phyloP scores from a whole-genome alignment of 1,140 invertebrate genomes.

The Habropoda laboriosa region DNA sequence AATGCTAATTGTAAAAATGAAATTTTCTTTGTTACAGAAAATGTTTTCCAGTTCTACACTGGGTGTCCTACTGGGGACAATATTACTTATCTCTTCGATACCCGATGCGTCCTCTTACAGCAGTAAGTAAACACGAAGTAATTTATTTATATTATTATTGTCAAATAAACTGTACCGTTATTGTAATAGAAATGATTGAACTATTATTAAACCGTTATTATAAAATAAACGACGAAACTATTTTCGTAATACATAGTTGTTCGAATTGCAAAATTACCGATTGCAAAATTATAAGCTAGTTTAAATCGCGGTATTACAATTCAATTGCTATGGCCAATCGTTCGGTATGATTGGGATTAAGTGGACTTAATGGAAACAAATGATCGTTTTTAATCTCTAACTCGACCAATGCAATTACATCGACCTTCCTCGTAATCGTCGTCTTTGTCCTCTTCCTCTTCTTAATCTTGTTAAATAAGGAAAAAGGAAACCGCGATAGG shows the following conservation, averaged over 20 bases:
- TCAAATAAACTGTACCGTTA: not conserved
- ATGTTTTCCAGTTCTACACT: conserved; percentile 55
- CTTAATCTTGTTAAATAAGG: conserved; percentile 32
- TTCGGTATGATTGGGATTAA: conserved; percentile 27
- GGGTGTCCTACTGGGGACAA: conserved; percentile 48
- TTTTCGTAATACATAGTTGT: too few species aligned
- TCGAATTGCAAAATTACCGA: not conserved
- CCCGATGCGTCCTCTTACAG: conserved; percentile 67
- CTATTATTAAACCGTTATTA: too few species aligned
- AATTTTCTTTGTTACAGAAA: conserved; percentile 61
- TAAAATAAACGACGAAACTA: too few species aligned
- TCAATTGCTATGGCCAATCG: conserved; percentile 16
- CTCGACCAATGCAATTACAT: conserved; percentile 23
- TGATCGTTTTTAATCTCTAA: conserved; percentile 41
- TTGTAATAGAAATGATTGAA: not conserved
- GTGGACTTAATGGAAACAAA: conserved; percentile 37
- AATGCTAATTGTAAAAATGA: not conserved
- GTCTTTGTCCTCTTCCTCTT: conserved; percentile 14
- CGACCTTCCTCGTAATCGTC: conserved; percentile 22
- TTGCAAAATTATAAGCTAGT: not conserved
- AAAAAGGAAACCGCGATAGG: conserved; percentile 10
- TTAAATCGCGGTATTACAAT: conserved; percentile 8
- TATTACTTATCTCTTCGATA: conserved; percentile 45
- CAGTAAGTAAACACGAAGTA: conserved; percentile 69
- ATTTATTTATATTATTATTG: not conserved